Conservation (phyloP, 2,888 invertebrate genomes). For the Athalia cordata region DNA sequence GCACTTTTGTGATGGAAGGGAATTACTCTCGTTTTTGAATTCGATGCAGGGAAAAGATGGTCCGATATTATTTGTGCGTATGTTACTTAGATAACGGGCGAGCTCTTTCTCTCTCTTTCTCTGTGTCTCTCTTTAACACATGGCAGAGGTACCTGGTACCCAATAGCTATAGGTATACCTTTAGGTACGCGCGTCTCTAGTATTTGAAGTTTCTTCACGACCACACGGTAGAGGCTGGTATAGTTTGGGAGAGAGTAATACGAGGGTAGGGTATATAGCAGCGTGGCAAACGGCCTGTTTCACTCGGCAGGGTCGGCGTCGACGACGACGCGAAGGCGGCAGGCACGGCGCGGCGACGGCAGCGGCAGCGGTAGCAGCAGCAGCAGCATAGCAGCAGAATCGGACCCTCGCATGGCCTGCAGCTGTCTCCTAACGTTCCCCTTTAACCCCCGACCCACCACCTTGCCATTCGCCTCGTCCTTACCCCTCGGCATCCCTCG, state of each 20-base stretch:
- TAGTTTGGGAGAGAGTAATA: conserved; percentile 14
- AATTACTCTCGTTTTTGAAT: too few species aligned
- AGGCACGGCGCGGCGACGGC: conserved; percentile 15
- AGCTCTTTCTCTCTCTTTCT: too few species aligned
- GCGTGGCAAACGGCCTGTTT: conserved; percentile 43
- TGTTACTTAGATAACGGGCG: too few species aligned
- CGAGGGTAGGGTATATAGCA: conserved; percentile 37
- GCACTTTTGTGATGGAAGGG: too few species aligned
- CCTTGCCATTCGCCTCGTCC: conserved; percentile 27
- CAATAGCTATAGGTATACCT: too few species aligned
- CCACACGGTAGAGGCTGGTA: neutral
- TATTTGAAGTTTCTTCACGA: neutral
- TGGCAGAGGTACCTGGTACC: too few species aligned
- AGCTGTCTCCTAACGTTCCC: conserved; percentile 68
- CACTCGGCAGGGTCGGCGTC: conserved; percentile 44
- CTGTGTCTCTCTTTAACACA: too few species aligned
- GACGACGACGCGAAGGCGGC: conserved; percentile 25
- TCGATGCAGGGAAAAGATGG: too few species aligned
- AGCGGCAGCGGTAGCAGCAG: neutral
- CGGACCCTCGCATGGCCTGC: conserved; percentile 69
- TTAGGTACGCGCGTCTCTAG: too few species aligned
- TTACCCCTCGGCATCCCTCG: conserved; percentile 50
- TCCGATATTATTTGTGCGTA: too few species aligned
- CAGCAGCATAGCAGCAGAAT: conserved; percentile 1
- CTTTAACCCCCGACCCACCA: conserved; percentile 49